phyloP scores from a whole-genome alignment of 2,797 vertebrate genomes.

The Sebastes alutus region DNA sequence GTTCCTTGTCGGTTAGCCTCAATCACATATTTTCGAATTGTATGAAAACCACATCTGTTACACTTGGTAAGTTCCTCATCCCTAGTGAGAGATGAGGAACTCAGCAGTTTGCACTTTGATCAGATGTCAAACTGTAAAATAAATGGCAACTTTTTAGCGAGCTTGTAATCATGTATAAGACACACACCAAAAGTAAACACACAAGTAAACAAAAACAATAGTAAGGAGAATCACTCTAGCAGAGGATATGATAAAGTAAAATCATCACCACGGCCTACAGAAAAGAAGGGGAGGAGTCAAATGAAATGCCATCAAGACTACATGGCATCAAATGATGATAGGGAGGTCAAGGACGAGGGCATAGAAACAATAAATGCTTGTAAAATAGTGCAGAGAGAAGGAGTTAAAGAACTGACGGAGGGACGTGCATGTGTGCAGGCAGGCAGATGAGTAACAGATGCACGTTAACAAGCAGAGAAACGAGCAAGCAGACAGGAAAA shows the following conservation, averaged over 20 bases:
- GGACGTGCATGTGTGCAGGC: neutral
- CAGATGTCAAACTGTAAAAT: neutral
- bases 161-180: neutral
- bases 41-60: neutral
- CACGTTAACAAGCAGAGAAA: neutral
- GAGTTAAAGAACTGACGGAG: neutral
- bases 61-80: neutral
- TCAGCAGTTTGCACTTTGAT: neutral
- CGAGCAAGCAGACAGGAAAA: neutral
- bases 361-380: neutral
- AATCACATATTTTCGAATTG: neutral
- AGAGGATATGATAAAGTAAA: neutral
- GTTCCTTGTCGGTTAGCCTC: no score
- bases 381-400: neutral
- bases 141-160: neutral
- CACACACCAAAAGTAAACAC: neutral
- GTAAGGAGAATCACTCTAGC: accelerated
- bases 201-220: neutral
- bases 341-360: neutral
- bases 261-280: neutral
- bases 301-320: neutral
- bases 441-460: neutral
- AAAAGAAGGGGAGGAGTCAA: neutral
- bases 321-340: neutral
- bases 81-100: no score